Evolutionary conservation across 2,797 vertebrate genomes (phyloP).

Genomic region (Dendrocincla tyrannina): DNA sequence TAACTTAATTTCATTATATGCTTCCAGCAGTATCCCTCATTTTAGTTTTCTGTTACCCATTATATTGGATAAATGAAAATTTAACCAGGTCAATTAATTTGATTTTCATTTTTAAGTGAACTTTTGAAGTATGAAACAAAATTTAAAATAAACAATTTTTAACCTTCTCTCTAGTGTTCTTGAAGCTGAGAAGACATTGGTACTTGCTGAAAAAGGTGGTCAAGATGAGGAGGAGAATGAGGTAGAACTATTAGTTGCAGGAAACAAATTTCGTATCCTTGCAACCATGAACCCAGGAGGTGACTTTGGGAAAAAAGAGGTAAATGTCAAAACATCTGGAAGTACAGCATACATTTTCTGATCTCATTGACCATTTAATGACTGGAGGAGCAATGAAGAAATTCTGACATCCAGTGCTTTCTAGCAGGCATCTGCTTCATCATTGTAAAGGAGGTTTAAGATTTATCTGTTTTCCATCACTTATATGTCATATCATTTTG

Average conservation of each 20-base stretch:
- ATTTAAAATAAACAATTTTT: background rate
- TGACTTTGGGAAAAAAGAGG: conserved; percentile 99
- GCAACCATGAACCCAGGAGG: conserved; percentile 99
- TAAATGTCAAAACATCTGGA: conserved; percentile 50
- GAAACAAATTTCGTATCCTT: conserved; percentile 85
- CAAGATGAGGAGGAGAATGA: conserved; percentile 86
- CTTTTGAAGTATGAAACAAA: background rate
- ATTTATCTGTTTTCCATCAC: background rate
- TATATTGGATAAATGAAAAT: background rate
- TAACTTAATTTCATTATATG: background rate
- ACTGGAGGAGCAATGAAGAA: background rate
- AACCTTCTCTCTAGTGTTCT: conserved; percentile 81
- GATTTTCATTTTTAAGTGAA: background rate
- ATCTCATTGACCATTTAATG: background rate
- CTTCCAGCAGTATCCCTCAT: background rate
- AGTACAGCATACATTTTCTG: background rate
- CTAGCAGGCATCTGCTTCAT: background rate
- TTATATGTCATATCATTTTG: background rate
- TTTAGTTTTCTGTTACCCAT: background rate
- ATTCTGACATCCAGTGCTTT: background rate
- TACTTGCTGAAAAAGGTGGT: conserved; percentile 94
- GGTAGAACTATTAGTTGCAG: conserved; percentile 88
- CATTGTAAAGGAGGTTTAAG: accelerated
- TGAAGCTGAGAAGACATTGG: conserved; percentile 90
- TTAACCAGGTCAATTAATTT: background rate